A percentile compares a stretch with the other conserved stretches of the same genome.
Conservation (phyloP, 2,113 vertebrate species). For the Crypturellus undulatus region DNA sequence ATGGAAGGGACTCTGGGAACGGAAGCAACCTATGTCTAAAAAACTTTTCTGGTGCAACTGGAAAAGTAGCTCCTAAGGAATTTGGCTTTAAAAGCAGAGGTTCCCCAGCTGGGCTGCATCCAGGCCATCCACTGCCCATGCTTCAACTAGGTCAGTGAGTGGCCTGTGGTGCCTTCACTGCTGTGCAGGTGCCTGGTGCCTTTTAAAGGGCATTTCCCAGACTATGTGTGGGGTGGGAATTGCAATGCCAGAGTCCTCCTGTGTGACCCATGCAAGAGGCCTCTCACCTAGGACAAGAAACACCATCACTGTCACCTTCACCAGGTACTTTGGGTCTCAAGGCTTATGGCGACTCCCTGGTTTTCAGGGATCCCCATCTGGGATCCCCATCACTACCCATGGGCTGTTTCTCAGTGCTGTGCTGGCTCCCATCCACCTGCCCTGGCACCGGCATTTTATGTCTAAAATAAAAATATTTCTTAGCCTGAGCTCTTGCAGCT, state of each 20-base stretch:
- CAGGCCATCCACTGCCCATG: not conserved
- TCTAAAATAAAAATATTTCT: too few relatives aligned
- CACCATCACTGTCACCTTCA: not conserved
- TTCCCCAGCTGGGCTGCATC: not conserved
- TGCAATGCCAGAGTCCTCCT: accelerated
- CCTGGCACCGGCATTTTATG: not conserved
- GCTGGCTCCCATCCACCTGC: not conserved
- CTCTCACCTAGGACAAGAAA: not conserved
- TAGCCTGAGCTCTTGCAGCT: not conserved
- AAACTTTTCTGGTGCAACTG: not conserved
- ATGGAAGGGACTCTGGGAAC: not conserved
- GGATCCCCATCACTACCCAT: accelerated
- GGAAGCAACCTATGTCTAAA: not conserved
- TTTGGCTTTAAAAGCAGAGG: not conserved
- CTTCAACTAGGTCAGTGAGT: not conserved
- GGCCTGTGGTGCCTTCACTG: not conserved
- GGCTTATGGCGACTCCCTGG: not conserved
- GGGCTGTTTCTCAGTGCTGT: not conserved
- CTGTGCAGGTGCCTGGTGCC: not conserved
- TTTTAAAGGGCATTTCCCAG: not conserved
- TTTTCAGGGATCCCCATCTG: not conserved
- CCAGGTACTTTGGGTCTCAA: not conserved
- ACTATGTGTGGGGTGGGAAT: not conserved
- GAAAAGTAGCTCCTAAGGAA: not conserved
- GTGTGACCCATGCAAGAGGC: too few relatives aligned